These are phyloP conservation scores for Silurus asotus DNA, from an alignment of 2,113 vertebrate genomes.

Conservation along the genomic window DNA sequence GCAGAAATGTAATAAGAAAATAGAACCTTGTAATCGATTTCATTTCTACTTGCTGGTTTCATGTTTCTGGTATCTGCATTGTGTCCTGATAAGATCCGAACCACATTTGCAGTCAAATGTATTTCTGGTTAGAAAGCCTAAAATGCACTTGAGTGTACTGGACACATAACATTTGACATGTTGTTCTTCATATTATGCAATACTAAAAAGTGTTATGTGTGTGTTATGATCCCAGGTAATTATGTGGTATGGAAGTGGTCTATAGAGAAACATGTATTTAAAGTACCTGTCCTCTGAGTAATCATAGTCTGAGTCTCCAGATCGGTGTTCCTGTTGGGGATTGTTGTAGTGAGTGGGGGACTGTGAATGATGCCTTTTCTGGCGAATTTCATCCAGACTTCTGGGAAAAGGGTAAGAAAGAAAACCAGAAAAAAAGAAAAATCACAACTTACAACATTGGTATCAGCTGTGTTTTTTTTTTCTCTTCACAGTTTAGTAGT, in stretches of 20 bases:
- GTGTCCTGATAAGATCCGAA: neutral
- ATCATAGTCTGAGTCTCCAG: slow-evolving; percentile 89
- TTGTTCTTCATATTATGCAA: neutral
- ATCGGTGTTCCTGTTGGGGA: slow-evolving; percentile 83
- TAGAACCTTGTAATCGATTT: neutral
- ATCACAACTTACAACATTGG: neutral
- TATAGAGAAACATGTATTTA: neutral
- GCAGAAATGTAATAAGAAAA: neutral
- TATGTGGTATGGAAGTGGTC: neutral
- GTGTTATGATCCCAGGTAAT: neutral
- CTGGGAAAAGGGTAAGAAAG: slow-evolving; percentile 65
- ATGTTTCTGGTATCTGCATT: neutral
- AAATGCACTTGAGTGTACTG: neutral
- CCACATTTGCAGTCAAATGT: neutral
- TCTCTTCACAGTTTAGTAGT: neutral
- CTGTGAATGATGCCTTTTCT: slow-evolving; percentile 87
- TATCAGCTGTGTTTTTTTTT: neutral
- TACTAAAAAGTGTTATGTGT: neutral
- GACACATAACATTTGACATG: neutral
- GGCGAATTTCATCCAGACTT: slow-evolving; percentile 99
- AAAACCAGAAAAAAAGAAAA: neutral
- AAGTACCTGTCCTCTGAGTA: slow-evolving; percentile 97
- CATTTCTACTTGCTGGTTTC: neutral
- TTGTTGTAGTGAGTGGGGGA: slow-evolving; percentile 91
- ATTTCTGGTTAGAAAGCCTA: neutral